A percentile compares a stretch with the other conserved stretches of the same genome.
Conservation (phyloP, 2,888 invertebrate species). For the Lissonota sp. region DNA sequence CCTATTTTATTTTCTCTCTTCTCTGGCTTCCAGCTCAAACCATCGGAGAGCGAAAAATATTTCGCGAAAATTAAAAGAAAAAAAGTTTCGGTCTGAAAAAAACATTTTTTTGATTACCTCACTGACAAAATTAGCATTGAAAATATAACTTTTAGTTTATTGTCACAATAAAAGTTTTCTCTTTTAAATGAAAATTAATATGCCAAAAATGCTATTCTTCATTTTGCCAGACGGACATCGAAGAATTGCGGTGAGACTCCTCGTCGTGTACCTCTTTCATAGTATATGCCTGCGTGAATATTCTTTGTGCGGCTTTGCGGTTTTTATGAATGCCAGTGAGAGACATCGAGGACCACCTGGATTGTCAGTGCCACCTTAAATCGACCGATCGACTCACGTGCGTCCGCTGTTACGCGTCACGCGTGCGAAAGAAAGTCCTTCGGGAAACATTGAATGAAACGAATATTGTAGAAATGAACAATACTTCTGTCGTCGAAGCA, state of each 20-base stretch:
- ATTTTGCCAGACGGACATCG: too few species aligned
- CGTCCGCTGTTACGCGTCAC: constrained; percentile 10
- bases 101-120: too few species aligned
- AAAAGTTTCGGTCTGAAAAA: too few species aligned
- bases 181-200: too few species aligned
- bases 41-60: background rate
- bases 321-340: background rate
- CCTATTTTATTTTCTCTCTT: background rate
- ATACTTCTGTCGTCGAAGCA: background rate
- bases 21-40: background rate
- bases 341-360: constrained; percentile 25
- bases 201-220: too few species aligned
- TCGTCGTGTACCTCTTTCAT: too few species aligned
- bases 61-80: background rate
- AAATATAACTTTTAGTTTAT: too few species aligned
- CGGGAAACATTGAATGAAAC: background rate
- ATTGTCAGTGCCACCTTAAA: constrained; percentile 31
- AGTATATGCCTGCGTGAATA: too few species aligned
- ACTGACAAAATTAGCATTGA: too few species aligned
- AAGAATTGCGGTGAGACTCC: too few species aligned
- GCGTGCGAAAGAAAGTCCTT: constrained; percentile 9
- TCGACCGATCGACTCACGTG: constrained; percentile 20
- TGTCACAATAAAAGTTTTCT: too few species aligned
- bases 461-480: background rate
- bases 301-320: constrained; percentile 5